A percentile compares a stretch with the other conserved stretches of the same genome.
Evolutionary conservation across 2,888 invertebrate species (phyloP).

Genomic region (Cerastis rubricosa): DNA sequence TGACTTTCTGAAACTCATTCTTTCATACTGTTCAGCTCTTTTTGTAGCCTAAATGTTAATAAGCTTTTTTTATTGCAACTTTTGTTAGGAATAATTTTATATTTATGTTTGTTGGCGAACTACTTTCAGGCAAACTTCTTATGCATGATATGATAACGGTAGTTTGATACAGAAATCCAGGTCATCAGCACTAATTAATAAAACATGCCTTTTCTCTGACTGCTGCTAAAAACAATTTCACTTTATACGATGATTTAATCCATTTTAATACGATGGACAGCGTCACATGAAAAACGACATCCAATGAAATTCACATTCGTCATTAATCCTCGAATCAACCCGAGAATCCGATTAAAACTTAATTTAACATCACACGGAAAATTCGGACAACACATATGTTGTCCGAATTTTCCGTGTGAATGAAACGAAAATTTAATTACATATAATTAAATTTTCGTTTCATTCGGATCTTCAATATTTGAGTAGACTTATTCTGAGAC

Average conservation of each 20-base stretch:
- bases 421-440: no score
- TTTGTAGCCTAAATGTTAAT: background rate
- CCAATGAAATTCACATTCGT: slow-evolving; percentile 38
- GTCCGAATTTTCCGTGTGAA: no score
- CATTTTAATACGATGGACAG: slow-evolving; percentile 19
- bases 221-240: slow-evolving; percentile 12
- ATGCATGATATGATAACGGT: background rate
- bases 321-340: slow-evolving; percentile 59
- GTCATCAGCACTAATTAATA: background rate
- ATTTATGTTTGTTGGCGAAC: background rate
- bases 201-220: background rate
- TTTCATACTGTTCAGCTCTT: background rate
- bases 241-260: slow-evolving; percentile 13
- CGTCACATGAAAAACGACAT: slow-evolving; percentile 14
- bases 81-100: slow-evolving; percentile 10
- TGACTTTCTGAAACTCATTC: slow-evolving; percentile 21
- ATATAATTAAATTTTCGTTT: slow-evolving; percentile 46
- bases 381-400: no score
- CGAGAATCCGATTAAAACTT: slow-evolving; percentile 56
- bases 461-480: slow-evolving; percentile 24
- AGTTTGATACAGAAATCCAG: background rate
- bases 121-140: background rate
- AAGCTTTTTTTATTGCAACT: slow-evolving; percentile 19
- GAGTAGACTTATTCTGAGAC: background rate
- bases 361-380: slow-evolving; percentile 35